Conservation (phyloP, 1,140 invertebrate species). For the Mactra quadrangularis region DNA sequence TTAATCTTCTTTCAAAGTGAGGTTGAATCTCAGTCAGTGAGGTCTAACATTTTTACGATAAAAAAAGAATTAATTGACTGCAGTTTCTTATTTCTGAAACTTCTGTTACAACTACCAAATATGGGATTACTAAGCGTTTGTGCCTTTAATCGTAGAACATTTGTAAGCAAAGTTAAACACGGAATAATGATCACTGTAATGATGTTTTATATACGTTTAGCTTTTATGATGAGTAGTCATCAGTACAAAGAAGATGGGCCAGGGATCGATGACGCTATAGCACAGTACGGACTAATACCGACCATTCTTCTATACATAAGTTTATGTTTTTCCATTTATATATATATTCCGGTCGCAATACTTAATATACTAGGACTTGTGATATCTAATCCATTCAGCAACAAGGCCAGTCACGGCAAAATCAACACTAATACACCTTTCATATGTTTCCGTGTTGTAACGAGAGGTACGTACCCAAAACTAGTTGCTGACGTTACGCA, state of each 20-base stretch:
- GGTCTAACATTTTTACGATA: too few species aligned
- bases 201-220: not conserved
- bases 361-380: slow-evolving; percentile 86
- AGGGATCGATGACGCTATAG: not conserved
- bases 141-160: too few species aligned
- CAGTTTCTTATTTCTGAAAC: too few species aligned
- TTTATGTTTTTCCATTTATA: not conserved
- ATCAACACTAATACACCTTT: slow-evolving; percentile 91
- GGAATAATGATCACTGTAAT: not conserved
- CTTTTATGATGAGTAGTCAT: not conserved
- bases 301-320: slow-evolving; percentile 5
- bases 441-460: slow-evolving; percentile 97
- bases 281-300: not conserved
- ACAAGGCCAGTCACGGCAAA: slow-evolving; percentile 93
- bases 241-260: slow-evolving; percentile 7
- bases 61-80: too few species aligned
- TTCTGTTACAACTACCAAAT: too few species aligned
- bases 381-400: slow-evolving; percentile 96
- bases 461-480: slow-evolving; percentile 96
- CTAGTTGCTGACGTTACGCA: slow-evolving; percentile 93
- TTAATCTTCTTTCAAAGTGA: too few species aligned
- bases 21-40: too few species aligned
- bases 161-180: too few species aligned
- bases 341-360: slow-evolving; percentile 39
- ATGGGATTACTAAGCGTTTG: too few species aligned